Conservation (phyloP, 2,113 vertebrate species). For the Chinchilla lanigera region DNA sequence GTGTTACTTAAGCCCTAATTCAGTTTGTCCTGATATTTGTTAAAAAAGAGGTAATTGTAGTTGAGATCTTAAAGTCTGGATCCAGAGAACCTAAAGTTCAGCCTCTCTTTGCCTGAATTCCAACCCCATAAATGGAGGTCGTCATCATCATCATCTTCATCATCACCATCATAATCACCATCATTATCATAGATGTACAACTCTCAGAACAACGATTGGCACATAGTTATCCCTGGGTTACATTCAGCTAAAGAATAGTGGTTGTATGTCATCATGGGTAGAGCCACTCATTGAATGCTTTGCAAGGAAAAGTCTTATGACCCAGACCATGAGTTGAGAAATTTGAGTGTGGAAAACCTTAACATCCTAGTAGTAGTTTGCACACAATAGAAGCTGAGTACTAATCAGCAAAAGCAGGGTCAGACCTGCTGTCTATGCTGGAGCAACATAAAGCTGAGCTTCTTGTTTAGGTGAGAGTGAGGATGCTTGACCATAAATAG, state of each 20-base stretch:
- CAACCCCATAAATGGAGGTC: background rate
- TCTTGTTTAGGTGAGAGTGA: background rate
- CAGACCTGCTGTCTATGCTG: background rate
- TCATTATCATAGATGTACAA: background rate
- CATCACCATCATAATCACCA: background rate
- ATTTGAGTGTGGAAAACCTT: background rate
- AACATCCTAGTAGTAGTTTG: background rate
- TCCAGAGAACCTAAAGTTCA: background rate
- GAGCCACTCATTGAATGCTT: background rate
- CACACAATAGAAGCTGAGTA: background rate
- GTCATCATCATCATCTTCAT: background rate
- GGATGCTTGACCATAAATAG: background rate
- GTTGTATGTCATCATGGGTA: background rate
- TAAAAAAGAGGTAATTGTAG: background rate
- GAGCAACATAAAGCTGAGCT: background rate
- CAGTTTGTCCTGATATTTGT: background rate
- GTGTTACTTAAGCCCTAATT: background rate
- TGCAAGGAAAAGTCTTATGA: background rate
- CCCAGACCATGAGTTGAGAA: background rate
- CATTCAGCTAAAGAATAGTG: background rate
- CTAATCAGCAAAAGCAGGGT: background rate
- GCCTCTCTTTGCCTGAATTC: background rate
- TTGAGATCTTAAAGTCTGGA: background rate
- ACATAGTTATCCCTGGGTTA: background rate
- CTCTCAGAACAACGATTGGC: background rate